Evolutionary conservation across 2,113 vertebrate species (phyloP).

Genomic region (Corydoras sp.): DNA sequence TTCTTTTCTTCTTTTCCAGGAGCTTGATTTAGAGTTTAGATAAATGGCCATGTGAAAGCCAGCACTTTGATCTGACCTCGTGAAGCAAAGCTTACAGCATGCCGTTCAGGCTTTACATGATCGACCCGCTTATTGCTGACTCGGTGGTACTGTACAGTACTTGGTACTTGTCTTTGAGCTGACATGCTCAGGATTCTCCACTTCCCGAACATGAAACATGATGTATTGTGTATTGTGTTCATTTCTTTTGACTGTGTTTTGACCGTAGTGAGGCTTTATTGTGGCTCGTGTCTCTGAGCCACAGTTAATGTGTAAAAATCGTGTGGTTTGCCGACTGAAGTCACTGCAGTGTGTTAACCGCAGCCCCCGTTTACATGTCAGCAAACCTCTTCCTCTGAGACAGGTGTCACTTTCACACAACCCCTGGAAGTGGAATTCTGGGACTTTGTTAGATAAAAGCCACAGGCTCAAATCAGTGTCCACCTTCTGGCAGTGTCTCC

Average conservation of each 20-base stretch:
- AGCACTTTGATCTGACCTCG: constrained; percentile 25
- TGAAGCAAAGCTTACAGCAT: constrained; percentile 29
- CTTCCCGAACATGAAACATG: background rate
- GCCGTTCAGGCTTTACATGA: constrained; percentile 10
- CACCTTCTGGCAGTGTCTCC: background rate
- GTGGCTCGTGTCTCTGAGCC: background rate
- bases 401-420: constrained; percentile 15
- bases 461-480: constrained; percentile 10
- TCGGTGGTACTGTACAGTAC: constrained; percentile 27
- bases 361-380: constrained; percentile 21
- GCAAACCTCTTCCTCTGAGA: constrained; percentile 7
- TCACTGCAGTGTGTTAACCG: background rate
- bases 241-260: background rate
- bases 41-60: constrained; percentile 36
- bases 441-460: background rate
- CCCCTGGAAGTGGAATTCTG: constrained; percentile 1
- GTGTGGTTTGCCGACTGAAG: background rate
- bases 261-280: background rate
- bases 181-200: constrained; percentile 4
- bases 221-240: background rate
- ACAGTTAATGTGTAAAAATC: background rate
- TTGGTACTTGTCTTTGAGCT: constrained; percentile 24
- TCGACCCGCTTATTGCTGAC: constrained; percentile 20
- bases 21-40: constrained; percentile 29
- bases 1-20: constrained; percentile 24